Evolutionary conservation across 2,113 vertebrate species (phyloP), one percentile per base, ranked within the genome.

Genomic region (Oriolus oriolus): DNA sequence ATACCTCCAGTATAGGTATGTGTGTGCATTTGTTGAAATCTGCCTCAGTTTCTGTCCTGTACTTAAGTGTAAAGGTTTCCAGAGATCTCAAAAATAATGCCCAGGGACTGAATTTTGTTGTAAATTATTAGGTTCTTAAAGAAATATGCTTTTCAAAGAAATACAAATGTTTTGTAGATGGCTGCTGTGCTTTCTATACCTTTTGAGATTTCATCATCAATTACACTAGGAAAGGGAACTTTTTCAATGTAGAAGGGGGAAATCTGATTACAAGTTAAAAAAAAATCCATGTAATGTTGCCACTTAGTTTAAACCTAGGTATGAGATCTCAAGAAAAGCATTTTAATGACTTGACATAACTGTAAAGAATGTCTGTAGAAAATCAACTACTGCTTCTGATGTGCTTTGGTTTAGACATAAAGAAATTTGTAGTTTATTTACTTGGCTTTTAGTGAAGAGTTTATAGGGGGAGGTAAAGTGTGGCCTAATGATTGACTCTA

Each of bases 1-100:
- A 99, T 98, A 99, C 99, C 93, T 99, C 99, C 96, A 99, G 99
- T 98, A 99, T 99, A 98, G 99, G 99, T 99, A 98, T 50, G 98
- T 92, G 16, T 42, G 4, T 57, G 56, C 61, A 8, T 63, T 41
- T 35, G 7, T 27, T 53, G 23, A 41, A 45, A 47, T 52, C 11
- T 56, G 16, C 31, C 3, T 28, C 50, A 4, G 28, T 10, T 53
- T 63, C 80, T 89, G 31, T 50, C 60, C n/a, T 88, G 19, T 44
- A 28, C 26, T 35, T 37, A 59, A 47, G 30, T 44, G 20, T 45
- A 39, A 73, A 53, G 9, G 16, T 44, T 80, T 69, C 50, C 65
- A 68, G 77, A 57, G 15, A 26, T 82, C 64, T 75, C 7, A 3
- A 2, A 28, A 56, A 6, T 3, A 50, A 65, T 60, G 22, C 6